These are phyloP conservation scores for Uloborus plumipes DNA, from an alignment of 2,888 invertebrate species.

Conservation along the genomic window DNA sequence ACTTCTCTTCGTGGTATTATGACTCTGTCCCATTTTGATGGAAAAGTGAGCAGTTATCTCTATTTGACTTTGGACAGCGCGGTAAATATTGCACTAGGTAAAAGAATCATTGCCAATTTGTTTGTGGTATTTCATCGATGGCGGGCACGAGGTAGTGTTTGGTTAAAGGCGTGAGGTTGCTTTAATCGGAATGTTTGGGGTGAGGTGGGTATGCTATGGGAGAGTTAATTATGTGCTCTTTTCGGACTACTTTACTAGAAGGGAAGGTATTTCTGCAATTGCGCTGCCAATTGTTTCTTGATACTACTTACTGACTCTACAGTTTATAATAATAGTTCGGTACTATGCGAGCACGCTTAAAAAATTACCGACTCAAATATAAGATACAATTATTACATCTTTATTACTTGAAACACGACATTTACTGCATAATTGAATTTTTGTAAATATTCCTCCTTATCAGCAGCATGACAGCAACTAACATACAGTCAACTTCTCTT, in stretches of 20 bases:
- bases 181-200: neutral
- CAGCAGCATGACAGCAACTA: too few species aligned
- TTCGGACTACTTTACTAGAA: neutral
- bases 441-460: too few species aligned
- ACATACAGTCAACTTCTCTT: neutral
- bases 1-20: neutral
- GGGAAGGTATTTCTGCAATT: too few species aligned
- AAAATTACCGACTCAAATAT: too few species aligned
- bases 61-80: slow-evolving; percentile 35
- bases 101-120: slow-evolving; percentile 30
- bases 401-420: too few species aligned
- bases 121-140: slow-evolving; percentile 25
- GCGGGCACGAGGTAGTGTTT: neutral
- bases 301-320: too few species aligned
- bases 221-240: slow-evolving; percentile 1
- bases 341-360: too few species aligned
- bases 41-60: slow-evolving; percentile 20
- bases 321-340: too few species aligned
- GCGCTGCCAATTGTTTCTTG: too few species aligned
- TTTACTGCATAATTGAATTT: too few species aligned
- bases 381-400: too few species aligned
- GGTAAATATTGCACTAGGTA: slow-evolving; percentile 23
- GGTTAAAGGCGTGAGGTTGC: too few species aligned
- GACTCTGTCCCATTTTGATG: slow-evolving; percentile 2
- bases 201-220: neutral